Evolutionary conservation across 2,113 vertebrate species (phyloP).

Genomic region (Aptenodytes patagonicus): DNA sequence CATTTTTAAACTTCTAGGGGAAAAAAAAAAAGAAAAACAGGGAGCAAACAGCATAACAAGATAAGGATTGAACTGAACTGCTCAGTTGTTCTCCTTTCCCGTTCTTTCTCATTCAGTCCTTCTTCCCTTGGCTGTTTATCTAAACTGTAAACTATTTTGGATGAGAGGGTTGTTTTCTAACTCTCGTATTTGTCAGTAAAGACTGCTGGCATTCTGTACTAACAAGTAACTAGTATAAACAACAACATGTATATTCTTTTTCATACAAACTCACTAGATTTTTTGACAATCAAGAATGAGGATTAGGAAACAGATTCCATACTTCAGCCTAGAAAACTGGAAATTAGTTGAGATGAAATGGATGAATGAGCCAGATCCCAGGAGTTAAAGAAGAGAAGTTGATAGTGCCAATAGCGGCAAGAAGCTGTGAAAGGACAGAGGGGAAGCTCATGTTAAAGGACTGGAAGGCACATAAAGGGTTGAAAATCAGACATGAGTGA

Average conservation of each 20-base stretch:
- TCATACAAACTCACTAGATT: neutral
- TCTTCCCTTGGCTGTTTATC: neutral
- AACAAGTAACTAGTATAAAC: neutral
- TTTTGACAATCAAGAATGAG: neutral
- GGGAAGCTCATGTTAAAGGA: neutral
- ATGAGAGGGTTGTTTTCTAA: neutral
- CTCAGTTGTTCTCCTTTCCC: neutral
- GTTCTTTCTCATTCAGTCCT: neutral
- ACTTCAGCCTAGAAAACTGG: neutral
- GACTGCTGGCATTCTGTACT: neutral
- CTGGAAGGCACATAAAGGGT: neutral
- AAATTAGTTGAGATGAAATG: neutral
- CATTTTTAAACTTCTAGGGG: neutral
- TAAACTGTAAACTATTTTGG: neutral
- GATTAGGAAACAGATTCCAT: neutral
- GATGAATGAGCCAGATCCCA: neutral
- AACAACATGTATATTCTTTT: neutral
- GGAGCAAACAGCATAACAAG: neutral
- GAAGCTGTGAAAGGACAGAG: neutral
- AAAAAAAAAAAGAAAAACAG: too few species aligned
- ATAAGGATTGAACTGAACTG: neutral
- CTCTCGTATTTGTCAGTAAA: neutral
- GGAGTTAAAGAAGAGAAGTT: neutral
- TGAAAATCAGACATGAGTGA: neutral
- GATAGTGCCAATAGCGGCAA: neutral